A percentile compares a stretch with the other conserved stretches of the same genome.
phyloP scores from a whole-genome alignment of 2,888 invertebrate genomes.

The Caenorhabditis japonica region DNA sequence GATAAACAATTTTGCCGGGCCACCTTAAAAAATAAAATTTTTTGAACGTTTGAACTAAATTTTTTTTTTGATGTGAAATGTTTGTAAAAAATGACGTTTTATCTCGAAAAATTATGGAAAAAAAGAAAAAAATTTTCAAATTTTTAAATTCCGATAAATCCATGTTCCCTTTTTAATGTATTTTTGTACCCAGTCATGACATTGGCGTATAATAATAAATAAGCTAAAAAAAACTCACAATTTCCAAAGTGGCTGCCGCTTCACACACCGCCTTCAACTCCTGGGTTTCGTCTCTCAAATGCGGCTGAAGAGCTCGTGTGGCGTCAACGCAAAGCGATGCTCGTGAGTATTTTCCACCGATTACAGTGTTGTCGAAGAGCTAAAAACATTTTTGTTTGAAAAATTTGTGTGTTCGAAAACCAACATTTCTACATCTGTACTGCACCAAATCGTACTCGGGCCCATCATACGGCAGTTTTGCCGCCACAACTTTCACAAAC shows the following conservation, averaged over 20 bases:
- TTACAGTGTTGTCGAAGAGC: slow-evolving; percentile 91
- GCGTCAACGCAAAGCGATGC: slow-evolving; percentile 78
- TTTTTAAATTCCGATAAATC: too few species aligned
- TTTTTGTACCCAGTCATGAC: too few species aligned
- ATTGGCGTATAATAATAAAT: too few species aligned
- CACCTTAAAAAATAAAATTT: too few species aligned
- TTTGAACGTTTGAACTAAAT: too few species aligned
- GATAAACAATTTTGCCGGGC: too few species aligned
- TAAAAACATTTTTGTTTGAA: slow-evolving; percentile 13
- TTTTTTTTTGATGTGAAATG: too few species aligned
- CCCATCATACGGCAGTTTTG: slow-evolving; percentile 48
- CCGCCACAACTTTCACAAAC: slow-evolving; percentile 41
- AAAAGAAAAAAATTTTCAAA: neutral
- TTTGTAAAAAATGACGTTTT: too few species aligned
- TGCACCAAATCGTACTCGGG: slow-evolving; percentile 53
- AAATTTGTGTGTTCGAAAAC: neutral
- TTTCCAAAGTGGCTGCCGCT: slow-evolving; percentile 94
- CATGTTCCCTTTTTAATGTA: neutral
- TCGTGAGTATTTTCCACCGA: slow-evolving; percentile 86
- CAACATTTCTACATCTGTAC: slow-evolving; percentile 47
- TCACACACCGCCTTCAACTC: slow-evolving; percentile 86
- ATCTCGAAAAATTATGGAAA: too few species aligned
- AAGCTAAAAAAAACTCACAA: slow-evolving; percentile 84
- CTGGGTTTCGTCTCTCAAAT: slow-evolving; percentile 81
- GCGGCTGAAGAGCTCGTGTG: slow-evolving; percentile 68